Percentiles rank a stretch among this genome's conserved stretches.
These are phyloP conservation scores for Ophioninae sp. DNA, from an alignment of 2,888 invertebrate species.

Conservation along the genomic window DNA sequence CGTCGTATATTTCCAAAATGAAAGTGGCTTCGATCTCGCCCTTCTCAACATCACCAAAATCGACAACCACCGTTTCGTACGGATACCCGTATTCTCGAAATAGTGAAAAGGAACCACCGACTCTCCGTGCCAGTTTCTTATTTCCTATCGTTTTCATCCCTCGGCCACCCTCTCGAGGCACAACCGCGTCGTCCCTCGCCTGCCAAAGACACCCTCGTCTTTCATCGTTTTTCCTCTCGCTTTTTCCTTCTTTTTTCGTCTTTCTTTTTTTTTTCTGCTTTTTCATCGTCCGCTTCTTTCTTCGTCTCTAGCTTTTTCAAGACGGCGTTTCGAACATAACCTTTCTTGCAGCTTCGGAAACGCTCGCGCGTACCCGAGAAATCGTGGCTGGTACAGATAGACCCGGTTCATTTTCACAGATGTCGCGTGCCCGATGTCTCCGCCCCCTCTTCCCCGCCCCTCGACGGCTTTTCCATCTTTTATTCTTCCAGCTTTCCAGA, in stretches of 20 bases:
- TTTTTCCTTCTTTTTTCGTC: constrained; percentile 47
- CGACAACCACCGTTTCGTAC: too few species aligned
- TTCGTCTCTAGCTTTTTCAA: constrained; percentile 53
- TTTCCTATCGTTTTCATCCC: constrained; percentile 71
- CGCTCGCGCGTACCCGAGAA: neutral
- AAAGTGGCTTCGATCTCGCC: neutral
- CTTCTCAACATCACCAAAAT: neutral
- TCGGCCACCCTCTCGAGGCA: constrained; percentile 59
- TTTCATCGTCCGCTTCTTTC: constrained; percentile 1
- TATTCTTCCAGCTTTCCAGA: too few species aligned
- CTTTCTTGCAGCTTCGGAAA: neutral
- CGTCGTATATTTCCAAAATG: neutral
- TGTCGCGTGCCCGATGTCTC: neutral
- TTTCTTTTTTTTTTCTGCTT: constrained; percentile 38
- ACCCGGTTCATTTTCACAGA: neutral
- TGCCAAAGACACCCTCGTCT: constrained; percentile 37
- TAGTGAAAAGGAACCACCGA: constrained; percentile 67
- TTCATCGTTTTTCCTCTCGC: constrained; percentile 47
- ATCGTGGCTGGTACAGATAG: neutral
- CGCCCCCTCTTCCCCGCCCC: too few species aligned
- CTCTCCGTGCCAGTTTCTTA: constrained; percentile 71
- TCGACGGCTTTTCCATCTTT: too few species aligned
- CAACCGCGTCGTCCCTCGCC: constrained; percentile 58
- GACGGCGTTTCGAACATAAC: neutral
- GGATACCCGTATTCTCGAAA: constrained; percentile 3